Base-by-base conservation (phyloP, 2,113 vertebrate species). In the Rhinopomastus cyanomelas region DNA sequence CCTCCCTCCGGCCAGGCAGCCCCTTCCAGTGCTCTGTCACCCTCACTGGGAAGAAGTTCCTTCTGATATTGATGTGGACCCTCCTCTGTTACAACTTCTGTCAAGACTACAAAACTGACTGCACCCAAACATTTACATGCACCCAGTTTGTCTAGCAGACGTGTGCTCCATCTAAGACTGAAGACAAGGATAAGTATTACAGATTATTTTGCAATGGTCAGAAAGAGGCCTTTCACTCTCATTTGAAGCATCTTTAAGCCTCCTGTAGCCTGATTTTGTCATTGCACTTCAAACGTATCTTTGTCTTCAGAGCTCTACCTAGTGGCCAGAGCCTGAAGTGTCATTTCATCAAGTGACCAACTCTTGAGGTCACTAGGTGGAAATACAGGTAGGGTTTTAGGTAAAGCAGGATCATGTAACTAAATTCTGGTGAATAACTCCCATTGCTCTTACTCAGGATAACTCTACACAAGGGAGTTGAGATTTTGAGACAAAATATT, bases 221-320 rank as follows among this genome's bases (percentile, higher is more conserved):
- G 48, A 82, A 85, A 25, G 2, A 68, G 30, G 13, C 14, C 12
- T 75, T 81, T 36, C 11, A 34, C 22, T 48, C 25, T 39, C 26
- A 44, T 71, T 10, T 9, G 8, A 53, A 55, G 32, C n/a, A 74
- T 32, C 23, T 14, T 39, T 49, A 79, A 59, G 6, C 20, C 52
- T 81, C 34, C 56, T 26, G 12, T 3, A 65, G 27, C 7, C 57
- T 0, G 3, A 51, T 64, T 67, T 57, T 61, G 27, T 39, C 46
- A 34, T 30, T 26, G 32, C 15, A 15, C 12, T 52, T 19, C 48
- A 48, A 88, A 81, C 19, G 56, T 3, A 84, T 91, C 51, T 42
- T 19, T 26, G 55, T 57, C 60, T 81, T 53, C 49, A 93, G 85
- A 95, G 96, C 95, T 95, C 96, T 52, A 91, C 32, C 92, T 95